Percentiles rank a stretch among this genome's conserved stretches.
These are phyloP conservation scores for Martes martes DNA, from an alignment of 2,113 vertebrate genomes.

Conservation along the genomic window DNA sequence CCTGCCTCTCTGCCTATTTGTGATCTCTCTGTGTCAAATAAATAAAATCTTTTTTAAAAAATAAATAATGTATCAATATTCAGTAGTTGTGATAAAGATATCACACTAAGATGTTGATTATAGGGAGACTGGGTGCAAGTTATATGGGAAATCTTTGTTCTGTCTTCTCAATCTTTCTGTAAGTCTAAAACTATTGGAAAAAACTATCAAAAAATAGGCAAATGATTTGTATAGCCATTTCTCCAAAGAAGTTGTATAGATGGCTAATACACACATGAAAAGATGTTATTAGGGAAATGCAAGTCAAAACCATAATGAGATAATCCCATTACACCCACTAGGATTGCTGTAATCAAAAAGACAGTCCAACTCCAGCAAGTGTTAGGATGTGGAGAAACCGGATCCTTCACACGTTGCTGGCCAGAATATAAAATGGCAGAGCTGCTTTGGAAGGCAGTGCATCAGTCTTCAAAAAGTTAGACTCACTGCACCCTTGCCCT, in stretches of 20 bases:
- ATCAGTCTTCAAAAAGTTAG: background rate
- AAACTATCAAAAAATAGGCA: background rate
- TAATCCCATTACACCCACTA: background rate
- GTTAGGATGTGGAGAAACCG: background rate
- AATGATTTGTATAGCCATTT: background rate
- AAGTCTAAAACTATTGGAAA: background rate
- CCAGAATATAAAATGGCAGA: background rate
- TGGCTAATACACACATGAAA: background rate
- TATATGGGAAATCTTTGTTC: background rate
- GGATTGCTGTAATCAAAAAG: background rate
- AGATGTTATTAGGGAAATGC: background rate
- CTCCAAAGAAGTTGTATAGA: background rate
- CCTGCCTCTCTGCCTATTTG: too few relatives aligned
- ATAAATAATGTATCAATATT: background rate
- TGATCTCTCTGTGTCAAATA: too few relatives aligned
- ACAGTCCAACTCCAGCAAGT: background rate
- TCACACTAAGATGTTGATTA: background rate
- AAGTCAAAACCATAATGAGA: background rate
- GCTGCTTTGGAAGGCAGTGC: background rate
- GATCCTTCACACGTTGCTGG: background rate
- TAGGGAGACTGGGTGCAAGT: background rate
- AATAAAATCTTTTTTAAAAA: too few relatives aligned
- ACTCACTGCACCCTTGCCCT: background rate
- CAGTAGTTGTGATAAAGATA: background rate
- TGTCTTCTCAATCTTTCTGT: background rate